A percentile compares a stretch with the other conserved stretches of the same genome.
Conservation (phyloP, 2,797 vertebrate genomes). For the Karalla daura region DNA sequence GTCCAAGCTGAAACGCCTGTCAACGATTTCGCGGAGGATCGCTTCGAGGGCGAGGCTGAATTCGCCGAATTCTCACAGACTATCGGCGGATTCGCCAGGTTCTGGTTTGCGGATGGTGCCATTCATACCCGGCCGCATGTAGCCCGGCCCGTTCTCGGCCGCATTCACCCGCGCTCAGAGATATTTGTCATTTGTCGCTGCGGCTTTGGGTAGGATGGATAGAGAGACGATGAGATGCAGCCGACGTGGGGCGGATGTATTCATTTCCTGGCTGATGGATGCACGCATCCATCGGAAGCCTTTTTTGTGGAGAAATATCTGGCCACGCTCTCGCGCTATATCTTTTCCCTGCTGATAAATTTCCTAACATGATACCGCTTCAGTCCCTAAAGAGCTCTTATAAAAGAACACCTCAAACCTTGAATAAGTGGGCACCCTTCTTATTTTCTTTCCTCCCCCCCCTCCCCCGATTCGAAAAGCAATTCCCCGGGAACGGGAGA, state of each 20-base stretch:
- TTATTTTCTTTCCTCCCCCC: too few relatives aligned
- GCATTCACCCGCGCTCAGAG: conserved; percentile 16
- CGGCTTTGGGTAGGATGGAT: conserved; percentile 15
- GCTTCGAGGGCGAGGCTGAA: neutral
- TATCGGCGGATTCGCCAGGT: too few relatives aligned
- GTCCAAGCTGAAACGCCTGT: too few relatives aligned
- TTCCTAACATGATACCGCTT: conserved; percentile 50
- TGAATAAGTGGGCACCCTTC: conserved; percentile 34
- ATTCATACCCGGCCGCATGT: too few relatives aligned
- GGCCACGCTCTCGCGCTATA: conserved; percentile 17
- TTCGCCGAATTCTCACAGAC: neutral
- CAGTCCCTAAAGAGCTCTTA: conserved; percentile 55
- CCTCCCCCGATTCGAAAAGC: conserved; percentile 51
- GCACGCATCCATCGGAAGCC: conserved; percentile 9
- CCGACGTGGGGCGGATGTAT: conserved; percentile 32
- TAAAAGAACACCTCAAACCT: conserved; percentile 64
- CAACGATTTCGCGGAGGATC: neutral
- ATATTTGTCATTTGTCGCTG: conserved; percentile 28
- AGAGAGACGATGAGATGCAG: conserved; percentile 33
- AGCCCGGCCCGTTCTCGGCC: conserved; percentile 12
- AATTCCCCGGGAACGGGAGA: conserved; percentile 70
- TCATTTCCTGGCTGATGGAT: conserved; percentile 47
- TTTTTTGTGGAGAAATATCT: conserved; percentile 29
- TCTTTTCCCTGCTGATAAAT: conserved; percentile 31
- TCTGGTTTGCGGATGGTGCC: too few relatives aligned